A percentile compares a stretch with the other conserved stretches of the same genome.
phyloP scores from a whole-genome alignment of 2,797 vertebrate species.

The Novumbra hubbsi region DNA sequence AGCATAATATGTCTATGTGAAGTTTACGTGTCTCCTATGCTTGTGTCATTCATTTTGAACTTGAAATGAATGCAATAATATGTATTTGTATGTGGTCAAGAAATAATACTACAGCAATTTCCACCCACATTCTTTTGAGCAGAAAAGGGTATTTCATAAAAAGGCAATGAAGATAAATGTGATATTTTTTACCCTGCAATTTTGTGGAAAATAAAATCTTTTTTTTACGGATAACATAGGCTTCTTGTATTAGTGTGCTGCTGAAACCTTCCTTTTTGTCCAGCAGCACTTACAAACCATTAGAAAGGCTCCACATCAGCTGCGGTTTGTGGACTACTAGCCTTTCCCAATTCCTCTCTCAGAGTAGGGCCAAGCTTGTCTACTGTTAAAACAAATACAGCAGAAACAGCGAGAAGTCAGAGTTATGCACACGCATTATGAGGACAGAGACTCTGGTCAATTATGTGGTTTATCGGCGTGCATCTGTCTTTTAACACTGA shows the following conservation, averaged over 20 bases:
- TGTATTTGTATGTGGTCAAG: slow-evolving; percentile 33
- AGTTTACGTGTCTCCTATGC: slow-evolving; percentile 9
- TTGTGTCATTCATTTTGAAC: slow-evolving; percentile 48
- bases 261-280: slow-evolving; percentile 52
- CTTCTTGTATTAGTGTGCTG: slow-evolving; percentile 37
- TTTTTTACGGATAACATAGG: slow-evolving; percentile 31
- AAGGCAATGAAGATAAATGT: slow-evolving; percentile 53
- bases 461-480: slow-evolving; percentile 5
- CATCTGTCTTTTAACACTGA: neutral
- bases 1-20: neutral
- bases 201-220: slow-evolving; percentile 47
- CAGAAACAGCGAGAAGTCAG: slow-evolving; percentile 27
- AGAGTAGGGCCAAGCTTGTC: slow-evolving; percentile 46
- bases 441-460: slow-evolving; percentile 21
- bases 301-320: slow-evolving; percentile 65
- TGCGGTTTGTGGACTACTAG: slow-evolving; percentile 64
- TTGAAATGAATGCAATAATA: slow-evolving; percentile 40
- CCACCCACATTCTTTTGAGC: slow-evolving; percentile 46
- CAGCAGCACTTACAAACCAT: slow-evolving; percentile 59
- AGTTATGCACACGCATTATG: slow-evolving; percentile 24
- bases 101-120: slow-evolving; percentile 51
- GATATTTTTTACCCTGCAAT: slow-evolving; percentile 55
- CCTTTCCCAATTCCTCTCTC: slow-evolving; percentile 35
- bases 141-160: slow-evolving; percentile 60
- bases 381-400: slow-evolving; percentile 50